Conservation (phyloP, 2,113 vertebrate species). For the Pleuronectes platessa region DNA sequence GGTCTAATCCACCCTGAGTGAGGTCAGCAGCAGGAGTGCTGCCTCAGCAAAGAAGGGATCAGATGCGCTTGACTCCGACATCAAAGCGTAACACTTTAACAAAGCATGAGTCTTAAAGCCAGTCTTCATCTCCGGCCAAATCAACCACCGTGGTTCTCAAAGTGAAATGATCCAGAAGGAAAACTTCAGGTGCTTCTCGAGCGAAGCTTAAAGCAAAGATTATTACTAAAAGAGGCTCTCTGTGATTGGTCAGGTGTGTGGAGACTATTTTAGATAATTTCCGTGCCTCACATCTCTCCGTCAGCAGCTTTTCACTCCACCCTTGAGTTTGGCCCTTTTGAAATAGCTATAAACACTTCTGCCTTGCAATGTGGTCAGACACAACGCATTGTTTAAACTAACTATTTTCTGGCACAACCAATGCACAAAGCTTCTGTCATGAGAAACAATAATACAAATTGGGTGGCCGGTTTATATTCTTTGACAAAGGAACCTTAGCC, state of each 20-base stretch:
- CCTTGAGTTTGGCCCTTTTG: not conserved
- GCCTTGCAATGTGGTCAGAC: not conserved
- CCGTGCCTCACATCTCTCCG: not conserved
- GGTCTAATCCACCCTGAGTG: slow-evolving; percentile 21
- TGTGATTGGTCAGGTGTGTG: not conserved
- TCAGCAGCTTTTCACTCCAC: not conserved
- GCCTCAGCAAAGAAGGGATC: slow-evolving; percentile 36
- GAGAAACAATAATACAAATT: too few relatives aligned
- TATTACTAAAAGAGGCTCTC: not conserved
- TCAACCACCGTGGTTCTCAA: slow-evolving; percentile 16
- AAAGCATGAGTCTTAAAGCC: slow-evolving; percentile 30
- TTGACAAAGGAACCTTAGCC: too few relatives aligned
- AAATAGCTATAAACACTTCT: not conserved
- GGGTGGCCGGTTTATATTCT: too few relatives aligned
- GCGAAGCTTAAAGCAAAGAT: slow-evolving; percentile 13
- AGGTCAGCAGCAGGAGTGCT: slow-evolving; percentile 32
- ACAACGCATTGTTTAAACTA: not conserved
- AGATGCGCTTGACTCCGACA: slow-evolving; percentile 31
- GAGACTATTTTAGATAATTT: not conserved
- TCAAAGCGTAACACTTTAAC: slow-evolving; percentile 44
- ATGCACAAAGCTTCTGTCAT: too few relatives aligned
- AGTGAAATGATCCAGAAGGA: not conserved
- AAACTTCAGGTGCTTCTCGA: not conserved
- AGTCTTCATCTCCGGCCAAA: slow-evolving; percentile 27
- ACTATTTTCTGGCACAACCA: too few relatives aligned